These are phyloP conservation scores for Apoderus coryli DNA, from an alignment of 2,888 invertebrate species.

Conservation along the genomic window DNA sequence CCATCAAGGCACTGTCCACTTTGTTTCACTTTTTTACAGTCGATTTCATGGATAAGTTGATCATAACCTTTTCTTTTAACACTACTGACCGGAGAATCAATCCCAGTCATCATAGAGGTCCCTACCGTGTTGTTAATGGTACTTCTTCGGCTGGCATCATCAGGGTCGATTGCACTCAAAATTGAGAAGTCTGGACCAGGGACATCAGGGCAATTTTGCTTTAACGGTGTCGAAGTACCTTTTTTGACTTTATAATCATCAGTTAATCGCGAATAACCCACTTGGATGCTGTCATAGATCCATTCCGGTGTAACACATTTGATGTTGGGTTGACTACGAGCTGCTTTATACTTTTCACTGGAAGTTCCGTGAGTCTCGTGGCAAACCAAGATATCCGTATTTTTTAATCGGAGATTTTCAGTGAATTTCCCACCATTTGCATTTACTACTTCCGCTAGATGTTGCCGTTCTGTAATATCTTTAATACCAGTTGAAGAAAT, in stretches of 20 bases:
- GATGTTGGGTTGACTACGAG: slow-evolving; percentile 32
- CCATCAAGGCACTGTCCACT: slow-evolving; percentile 79
- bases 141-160: slow-evolving; percentile 12
- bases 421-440: slow-evolving; percentile 52
- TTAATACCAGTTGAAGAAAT: slow-evolving; percentile 65
- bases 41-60: slow-evolving; percentile 33
- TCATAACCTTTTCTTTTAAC: slow-evolving; percentile 14
- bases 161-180: slow-evolving; percentile 31
- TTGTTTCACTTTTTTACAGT: slow-evolving; percentile 50
- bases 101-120: neutral
- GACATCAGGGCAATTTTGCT: slow-evolving; percentile 31
- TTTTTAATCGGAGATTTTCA: slow-evolving; percentile 34
- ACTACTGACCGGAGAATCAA: no score
- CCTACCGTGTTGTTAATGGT: slow-evolving; percentile 15
- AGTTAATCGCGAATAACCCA: slow-evolving; percentile 52
- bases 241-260: slow-evolving; percentile 13
- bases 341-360: slow-evolving; percentile 60
- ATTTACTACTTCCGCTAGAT: slow-evolving; percentile 51
- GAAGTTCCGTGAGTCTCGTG: slow-evolving; percentile 42
- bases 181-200: slow-evolving; percentile 34
- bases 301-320: slow-evolving; percentile 61
- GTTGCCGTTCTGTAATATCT: slow-evolving; percentile 42
- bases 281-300: slow-evolving; percentile 62
- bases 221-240: slow-evolving; percentile 58
- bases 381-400: slow-evolving; percentile 41